A percentile compares a stretch with the other conserved stretches of the same genome.
Conservation (phyloP, 2,797 vertebrate genomes). For the Poecilia velifera region DNA sequence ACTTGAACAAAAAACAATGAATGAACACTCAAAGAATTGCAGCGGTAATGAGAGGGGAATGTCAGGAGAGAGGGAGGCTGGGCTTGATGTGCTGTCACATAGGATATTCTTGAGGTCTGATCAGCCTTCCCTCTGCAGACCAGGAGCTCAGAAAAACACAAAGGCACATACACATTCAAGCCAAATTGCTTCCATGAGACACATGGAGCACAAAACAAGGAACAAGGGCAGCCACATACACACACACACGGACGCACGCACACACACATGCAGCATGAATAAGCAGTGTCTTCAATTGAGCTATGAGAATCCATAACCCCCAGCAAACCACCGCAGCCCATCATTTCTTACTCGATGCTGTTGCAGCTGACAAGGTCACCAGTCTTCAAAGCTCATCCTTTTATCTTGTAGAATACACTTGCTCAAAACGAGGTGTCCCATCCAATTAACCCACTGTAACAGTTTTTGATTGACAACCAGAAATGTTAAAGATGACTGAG, state of each 20-base stretch:
- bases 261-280: conserved; percentile 33
- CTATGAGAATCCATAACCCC: conserved; percentile 55
- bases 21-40: conserved; percentile 57
- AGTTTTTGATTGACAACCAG: conserved; percentile 46
- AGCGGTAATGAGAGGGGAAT: conserved; percentile 65
- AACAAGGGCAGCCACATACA: conserved; percentile 4
- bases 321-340: conserved; percentile 51
- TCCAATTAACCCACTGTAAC: conserved; percentile 43
- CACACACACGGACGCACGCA: conserved; percentile 14
- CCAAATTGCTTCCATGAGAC: conserved; percentile 59
- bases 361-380: conserved; percentile 69
- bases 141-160: conserved; percentile 49
- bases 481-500: conserved; percentile 38
- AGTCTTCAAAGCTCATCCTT: conserved; percentile 56
- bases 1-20: conserved; percentile 57
- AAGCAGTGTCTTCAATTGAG: conserved; percentile 49
- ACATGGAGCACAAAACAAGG: conserved; percentile 53
- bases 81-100: conserved; percentile 70
- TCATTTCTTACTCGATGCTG: conserved; percentile 47
- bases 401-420: conserved; percentile 28
- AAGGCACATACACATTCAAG: conserved; percentile 23
- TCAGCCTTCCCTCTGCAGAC: conserved; percentile 65
- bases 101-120: conserved; percentile 75
- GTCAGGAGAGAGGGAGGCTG: conserved; percentile 60
- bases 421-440: conserved; percentile 35